Base-by-base conservation (phyloP, 2,888 invertebrate species). In the Mesorhabditis sp. region DNA sequence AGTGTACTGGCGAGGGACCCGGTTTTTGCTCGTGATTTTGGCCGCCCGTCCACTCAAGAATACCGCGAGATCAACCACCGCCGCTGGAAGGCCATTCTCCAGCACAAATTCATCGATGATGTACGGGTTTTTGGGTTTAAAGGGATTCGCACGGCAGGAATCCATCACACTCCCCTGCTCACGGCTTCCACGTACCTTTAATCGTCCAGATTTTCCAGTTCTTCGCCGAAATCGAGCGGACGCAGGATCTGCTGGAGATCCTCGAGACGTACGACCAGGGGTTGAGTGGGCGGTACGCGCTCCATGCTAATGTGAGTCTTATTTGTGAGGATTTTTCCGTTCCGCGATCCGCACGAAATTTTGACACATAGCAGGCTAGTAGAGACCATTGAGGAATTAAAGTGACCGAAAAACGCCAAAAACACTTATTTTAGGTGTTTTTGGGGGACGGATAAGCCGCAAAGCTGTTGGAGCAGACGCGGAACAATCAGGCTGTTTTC, bases 1-100 rank as follows among this genome's bases (percentile, higher is more conserved):
- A 89, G 90, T 15, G 90, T 90, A 0, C 85, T 94, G 80, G 92
- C 92, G 84, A 90, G 89, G 68, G 93, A 94, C 86, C 92, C 92
- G 0, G 86, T 93, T 10, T 94, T 78, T 69, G 66, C 64, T n/a
- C 58, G 70, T 10, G 61, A 70, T 5, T 68, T 67, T 61, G 62
- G 44, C 44, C 72, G 69, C 15, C 90, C 90, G 0, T 87, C 90
- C 0, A 42, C 71, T 4, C 73, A 75, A 15, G 91, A 93, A 83
- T 67, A 85, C 89, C 81, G 92, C 89, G 85, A 84, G 69, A 58
- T 86, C 5, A 83, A 85, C 42, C 86, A 86, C 74, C 76, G 75
- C 62, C 76, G 87, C 69, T 82, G 83, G 75, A 90, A 91, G 76
- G 87, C 90, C n/a, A 85, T 92, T 15, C 89, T 90, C 82, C 89